phyloP scores from a whole-genome alignment of 2,888 invertebrate genomes.

The Caenorhabditis parvicauda region DNA sequence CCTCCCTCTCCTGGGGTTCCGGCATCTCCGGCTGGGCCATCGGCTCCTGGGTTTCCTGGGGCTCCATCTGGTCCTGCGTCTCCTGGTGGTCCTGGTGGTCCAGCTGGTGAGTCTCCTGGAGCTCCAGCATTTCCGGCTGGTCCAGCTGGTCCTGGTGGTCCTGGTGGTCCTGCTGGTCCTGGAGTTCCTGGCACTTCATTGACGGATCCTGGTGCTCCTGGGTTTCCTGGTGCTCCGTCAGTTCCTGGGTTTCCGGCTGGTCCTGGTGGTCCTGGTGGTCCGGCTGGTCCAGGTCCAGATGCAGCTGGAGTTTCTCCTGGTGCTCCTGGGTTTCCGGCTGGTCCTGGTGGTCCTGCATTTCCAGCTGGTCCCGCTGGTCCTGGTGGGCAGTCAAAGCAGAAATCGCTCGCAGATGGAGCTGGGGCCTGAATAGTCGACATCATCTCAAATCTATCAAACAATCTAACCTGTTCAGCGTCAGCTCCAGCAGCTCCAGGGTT shows the following conservation, averaged over 20 bases:
- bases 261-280: slow-evolving; percentile 46
- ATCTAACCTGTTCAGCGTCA: slow-evolving; percentile 14
- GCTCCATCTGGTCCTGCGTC: slow-evolving; percentile 33
- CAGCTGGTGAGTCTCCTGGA: slow-evolving; percentile 13
- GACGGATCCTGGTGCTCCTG: slow-evolving; percentile 43
- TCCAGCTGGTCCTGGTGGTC: slow-evolving; percentile 31
- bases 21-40: slow-evolving; percentile 27
- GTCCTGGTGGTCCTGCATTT: slow-evolving; percentile 30
- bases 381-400: slow-evolving; percentile 48
- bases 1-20: slow-evolving; percentile 32
- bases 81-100: slow-evolving; percentile 18
- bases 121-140: slow-evolving; percentile 39
- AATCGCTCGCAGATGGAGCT: slow-evolving; percentile 24
- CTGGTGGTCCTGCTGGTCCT: slow-evolving; percentile 25
- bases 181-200: too few relatives aligned
- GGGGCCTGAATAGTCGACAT: too few relatives aligned
- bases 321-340: slow-evolving; percentile 27
- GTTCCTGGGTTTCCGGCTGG: slow-evolving; percentile 38
- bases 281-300: slow-evolving; percentile 38
- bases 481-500: slow-evolving; percentile 26
- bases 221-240: slow-evolving; percentile 39
- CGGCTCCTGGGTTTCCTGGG: slow-evolving; percentile 28
- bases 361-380: slow-evolving; percentile 56
- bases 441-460: too few relatives aligned
- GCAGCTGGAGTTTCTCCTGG: slow-evolving; percentile 22